Conservation (phyloP, 2,888 invertebrate genomes). For the Meloe dianella region DNA sequence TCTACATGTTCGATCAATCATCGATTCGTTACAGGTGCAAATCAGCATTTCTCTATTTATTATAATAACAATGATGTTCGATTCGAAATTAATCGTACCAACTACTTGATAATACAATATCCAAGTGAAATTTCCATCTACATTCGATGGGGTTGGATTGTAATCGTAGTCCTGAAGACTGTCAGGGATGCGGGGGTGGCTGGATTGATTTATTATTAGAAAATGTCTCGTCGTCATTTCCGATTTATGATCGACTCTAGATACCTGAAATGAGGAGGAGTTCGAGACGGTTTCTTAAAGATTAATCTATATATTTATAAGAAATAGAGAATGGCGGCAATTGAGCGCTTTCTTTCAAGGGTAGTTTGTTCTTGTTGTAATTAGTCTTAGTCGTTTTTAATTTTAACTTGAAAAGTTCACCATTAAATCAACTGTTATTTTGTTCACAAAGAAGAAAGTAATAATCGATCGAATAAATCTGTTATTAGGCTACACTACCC, state of each 20-base stretch:
- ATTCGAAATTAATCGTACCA: not conserved
- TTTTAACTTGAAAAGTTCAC: constrained; percentile 4
- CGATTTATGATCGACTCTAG: constrained; percentile 48
- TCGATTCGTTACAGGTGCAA: constrained; percentile 1
- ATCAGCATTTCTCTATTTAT: not conserved
- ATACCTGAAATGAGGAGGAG: constrained; percentile 32
- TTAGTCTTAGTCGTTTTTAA: not conserved
- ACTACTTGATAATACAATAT: not conserved
- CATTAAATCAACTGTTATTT: constrained; percentile 22
- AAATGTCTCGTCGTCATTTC: constrained; percentile 49
- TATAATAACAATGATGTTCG: constrained; percentile 6
- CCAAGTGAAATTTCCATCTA: not conserved
- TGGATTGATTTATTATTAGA: constrained; percentile 50
- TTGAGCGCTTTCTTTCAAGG: not conserved
- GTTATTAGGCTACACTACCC: constrained; percentile 28
- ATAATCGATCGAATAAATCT: constrained; percentile 26
- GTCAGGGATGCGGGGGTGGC: constrained; percentile 6
- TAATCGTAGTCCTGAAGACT: not conserved
- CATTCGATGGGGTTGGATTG: not conserved
- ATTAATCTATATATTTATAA: constrained; percentile 1
- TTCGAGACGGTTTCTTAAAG: not conserved
- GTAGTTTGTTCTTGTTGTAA: constrained; percentile 9
- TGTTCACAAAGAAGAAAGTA: constrained; percentile 12
- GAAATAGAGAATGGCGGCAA: not conserved
- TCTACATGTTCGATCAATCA: not conserved